phyloP scores from a whole-genome alignment of 2,113 vertebrate genomes.

The Paramormyrops kingsleyae region DNA sequence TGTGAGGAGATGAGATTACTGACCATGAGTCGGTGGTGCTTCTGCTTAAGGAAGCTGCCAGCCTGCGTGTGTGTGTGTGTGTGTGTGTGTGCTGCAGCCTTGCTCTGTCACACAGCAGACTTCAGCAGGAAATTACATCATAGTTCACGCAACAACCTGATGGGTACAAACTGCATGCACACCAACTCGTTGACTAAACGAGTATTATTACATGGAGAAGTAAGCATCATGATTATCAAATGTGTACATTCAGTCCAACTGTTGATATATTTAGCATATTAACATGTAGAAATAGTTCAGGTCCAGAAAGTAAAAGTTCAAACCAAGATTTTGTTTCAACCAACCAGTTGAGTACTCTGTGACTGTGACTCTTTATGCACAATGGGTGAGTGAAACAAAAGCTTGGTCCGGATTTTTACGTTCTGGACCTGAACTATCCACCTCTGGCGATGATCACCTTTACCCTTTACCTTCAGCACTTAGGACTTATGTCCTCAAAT shows the following conservation, averaged over 20 bases:
- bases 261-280: background rate
- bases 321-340: background rate
- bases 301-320: background rate
- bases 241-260: background rate
- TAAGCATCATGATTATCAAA: background rate
- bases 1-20: background rate
- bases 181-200: background rate
- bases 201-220: background rate
- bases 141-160: background rate
- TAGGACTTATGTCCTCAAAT: background rate
- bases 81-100: background rate
- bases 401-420: background rate
- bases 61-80: background rate
- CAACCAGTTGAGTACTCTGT: background rate
- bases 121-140: background rate
- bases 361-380: background rate
- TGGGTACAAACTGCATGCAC: background rate
- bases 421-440: background rate
- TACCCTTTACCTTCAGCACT: background rate
- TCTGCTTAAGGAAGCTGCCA: background rate
- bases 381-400: background rate
- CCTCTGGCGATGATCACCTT: background rate
- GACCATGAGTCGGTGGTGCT: background rate
- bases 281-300: background rate
- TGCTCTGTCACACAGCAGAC: background rate